Evolutionary conservation across 2,113 vertebrate genomes (phyloP).

Genomic region (Orthochromis indermauri): DNA sequence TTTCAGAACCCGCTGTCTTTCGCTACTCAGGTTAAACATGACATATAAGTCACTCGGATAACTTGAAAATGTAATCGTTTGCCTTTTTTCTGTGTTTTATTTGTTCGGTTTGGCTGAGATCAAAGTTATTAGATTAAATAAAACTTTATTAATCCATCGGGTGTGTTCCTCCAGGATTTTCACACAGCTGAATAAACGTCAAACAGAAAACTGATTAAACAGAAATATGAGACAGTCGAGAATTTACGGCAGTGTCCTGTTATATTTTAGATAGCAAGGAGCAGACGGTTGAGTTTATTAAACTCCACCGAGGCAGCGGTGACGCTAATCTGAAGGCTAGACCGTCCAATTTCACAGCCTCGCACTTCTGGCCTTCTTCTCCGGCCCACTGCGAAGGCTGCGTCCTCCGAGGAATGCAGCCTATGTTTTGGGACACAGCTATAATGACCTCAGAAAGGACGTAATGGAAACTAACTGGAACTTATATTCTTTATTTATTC

Average conservation of each 20-base stretch:
- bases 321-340: too few species aligned
- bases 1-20: background rate
- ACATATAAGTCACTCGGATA: accelerated
- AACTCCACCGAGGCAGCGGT: too few species aligned
- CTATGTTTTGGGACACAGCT: background rate
- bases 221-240: background rate
- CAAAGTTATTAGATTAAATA: background rate
- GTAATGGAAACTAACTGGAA: background rate
- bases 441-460: background rate
- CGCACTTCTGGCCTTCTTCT: background rate
- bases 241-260: background rate
- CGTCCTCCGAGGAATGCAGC: accelerated
- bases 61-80: accelerated
- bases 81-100: accelerated
- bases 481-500: background rate
- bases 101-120: background rate
- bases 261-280: accelerated
- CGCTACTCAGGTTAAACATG: accelerated
- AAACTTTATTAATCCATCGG: accelerated
- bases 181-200: background rate
- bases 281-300: accelerated
- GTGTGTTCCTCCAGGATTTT: accelerated
- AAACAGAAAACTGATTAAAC: background rate
- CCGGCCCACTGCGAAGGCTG: accelerated
- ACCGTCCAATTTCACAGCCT: too few species aligned